Base-by-base conservation (phyloP, 1,140 invertebrate species). In the Penaeus chinensis region DNA sequence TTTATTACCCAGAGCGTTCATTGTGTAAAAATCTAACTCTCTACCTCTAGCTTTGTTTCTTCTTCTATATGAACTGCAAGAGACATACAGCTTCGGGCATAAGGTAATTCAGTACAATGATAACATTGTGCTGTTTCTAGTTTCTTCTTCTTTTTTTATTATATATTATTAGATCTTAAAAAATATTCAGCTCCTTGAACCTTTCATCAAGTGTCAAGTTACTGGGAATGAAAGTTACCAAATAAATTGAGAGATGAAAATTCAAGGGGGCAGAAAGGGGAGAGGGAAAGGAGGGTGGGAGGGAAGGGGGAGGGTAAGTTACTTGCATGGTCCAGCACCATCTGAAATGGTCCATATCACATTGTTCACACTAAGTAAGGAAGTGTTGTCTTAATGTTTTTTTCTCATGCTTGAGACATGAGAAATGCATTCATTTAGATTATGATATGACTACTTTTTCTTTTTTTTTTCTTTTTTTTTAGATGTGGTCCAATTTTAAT, bases 331-430 rank as follows among this genome's bases (percentile, higher is more conserved):
- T 87, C 65, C 86, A 87, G 86, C 86, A 87, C 86, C 86, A 87
- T 87, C 69, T 82, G 79, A 87, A 85, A 74, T 87, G 85, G 79
- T 87, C 66, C 77, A 63, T 85, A 78, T 85, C 83, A 85, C 83
- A 82, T 82, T 82, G 65, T 78, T 85, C 83, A 63, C 24, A 82
- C 61, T 85, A 84, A 62, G 65, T 84, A 78, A 42, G 71, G 81
- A 66, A 66, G 27, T 66, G 42, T 83, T 83, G 42, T 32, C 27
- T 32, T 32, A 74, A 74, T 74, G 27, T 74, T 74, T 16, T 16
- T 32, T 10, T 32, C 27, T 10, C 27, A 32, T 32, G 71, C 71
- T 16, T 32, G 71, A 32, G 71, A 42, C 71, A 74, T 32, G 42
- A 32, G 71, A 32, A 74, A 32, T 74, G 71, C 42, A 74, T 74